These are phyloP conservation scores for Drosophila ercepeae DNA, from an alignment of 1,140 invertebrate species.

Conservation along the genomic window DNA sequence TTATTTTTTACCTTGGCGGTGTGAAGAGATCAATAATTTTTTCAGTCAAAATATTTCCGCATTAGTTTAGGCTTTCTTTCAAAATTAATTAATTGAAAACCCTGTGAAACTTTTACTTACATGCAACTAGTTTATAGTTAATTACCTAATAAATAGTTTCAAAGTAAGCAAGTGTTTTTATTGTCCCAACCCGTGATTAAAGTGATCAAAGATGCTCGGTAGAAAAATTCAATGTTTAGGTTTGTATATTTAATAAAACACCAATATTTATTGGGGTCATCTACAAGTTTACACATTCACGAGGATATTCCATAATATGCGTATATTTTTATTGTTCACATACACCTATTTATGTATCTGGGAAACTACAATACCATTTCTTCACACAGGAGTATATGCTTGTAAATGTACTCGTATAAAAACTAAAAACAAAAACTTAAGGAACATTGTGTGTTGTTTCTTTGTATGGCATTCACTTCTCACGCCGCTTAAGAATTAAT, in stretches of 20 bases:
- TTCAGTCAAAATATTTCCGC: too few relatives aligned
- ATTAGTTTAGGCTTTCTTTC: too few relatives aligned
- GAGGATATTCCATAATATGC: conserved; percentile 54
- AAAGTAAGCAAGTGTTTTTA: too few relatives aligned
- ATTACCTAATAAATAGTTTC: too few relatives aligned
- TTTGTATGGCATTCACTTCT: conserved; percentile 32
- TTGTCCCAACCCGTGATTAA: too few relatives aligned
- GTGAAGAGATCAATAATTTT: background rate
- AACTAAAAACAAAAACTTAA: conserved; percentile 53
- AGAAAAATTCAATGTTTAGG: too few relatives aligned
- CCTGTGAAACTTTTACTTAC: too few relatives aligned
- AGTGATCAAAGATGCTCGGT: too few relatives aligned
- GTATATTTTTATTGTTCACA: conserved; percentile 28
- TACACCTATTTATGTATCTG: conserved; percentile 24
- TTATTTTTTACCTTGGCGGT: conserved; percentile 3
- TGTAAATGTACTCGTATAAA: conserved; percentile 25
- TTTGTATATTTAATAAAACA: conserved; percentile 69
- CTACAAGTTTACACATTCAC: conserved; percentile 71
- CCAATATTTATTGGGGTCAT: conserved; percentile 61
- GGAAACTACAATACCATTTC: conserved; percentile 31
- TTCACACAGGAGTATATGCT: conserved; percentile 10
- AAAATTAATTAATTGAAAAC: too few relatives aligned
- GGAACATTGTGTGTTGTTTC: conserved; percentile 44
- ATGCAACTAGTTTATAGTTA: too few relatives aligned
- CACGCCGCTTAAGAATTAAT: conserved; percentile 30